phyloP scores from a whole-genome alignment of 2,888 invertebrate species.

The Sarcophaga rosellei region DNA sequence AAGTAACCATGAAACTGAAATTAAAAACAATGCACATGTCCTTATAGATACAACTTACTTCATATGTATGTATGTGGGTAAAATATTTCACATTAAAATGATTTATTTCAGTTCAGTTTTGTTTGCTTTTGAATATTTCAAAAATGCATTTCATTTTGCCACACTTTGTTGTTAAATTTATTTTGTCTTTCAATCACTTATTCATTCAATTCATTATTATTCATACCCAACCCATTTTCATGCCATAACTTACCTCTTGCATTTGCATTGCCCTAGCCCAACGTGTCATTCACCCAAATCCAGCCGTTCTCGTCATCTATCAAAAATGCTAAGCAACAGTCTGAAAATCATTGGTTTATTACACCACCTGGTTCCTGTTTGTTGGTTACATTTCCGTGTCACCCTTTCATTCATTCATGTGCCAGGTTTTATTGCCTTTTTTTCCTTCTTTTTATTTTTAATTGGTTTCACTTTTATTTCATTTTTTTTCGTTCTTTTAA shows the following conservation, averaged over 20 bases:
- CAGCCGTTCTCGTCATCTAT: background rate
- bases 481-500: conserved; percentile 8
- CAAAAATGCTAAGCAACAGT: conserved; percentile 41
- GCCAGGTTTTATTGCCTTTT: background rate
- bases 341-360: conserved; percentile 32
- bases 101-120: background rate
- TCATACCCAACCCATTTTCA: background rate
- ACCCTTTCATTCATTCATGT: conserved; percentile 50
- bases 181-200: too few species aligned
- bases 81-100: too few species aligned
- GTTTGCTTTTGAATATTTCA: background rate
- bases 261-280: conserved; percentile 6
- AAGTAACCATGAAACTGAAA: conserved; percentile 13
- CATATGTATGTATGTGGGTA: too few species aligned
- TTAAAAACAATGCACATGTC: background rate
- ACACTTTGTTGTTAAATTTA: conserved; percentile 16
- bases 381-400: conserved; percentile 59
- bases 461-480: too few species aligned
- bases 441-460: too few species aligned
- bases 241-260: background rate
- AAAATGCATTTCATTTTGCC: conserved; percentile 24
- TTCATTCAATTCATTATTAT: too few species aligned
- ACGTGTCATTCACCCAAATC: conserved; percentile 1
- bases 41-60: background rate
- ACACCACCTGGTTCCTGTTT: conserved; percentile 65